Evolutionary conservation across 2,888 invertebrate genomes (phyloP).

Genomic region (Magallana nippona): DNA sequence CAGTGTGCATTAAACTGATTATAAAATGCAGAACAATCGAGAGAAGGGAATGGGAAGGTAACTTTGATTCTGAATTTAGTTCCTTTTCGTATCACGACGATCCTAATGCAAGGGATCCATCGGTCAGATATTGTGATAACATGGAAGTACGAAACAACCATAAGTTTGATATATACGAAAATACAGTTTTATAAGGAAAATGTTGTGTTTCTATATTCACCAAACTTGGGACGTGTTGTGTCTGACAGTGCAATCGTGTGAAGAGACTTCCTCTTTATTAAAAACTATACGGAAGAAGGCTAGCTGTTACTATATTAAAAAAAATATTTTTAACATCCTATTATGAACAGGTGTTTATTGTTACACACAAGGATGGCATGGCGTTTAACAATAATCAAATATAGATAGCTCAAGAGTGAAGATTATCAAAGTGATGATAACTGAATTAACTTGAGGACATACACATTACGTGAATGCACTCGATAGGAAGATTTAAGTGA

Average conservation of each 20-base stretch:
- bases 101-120: neutral
- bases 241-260: neutral
- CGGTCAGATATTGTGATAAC: neutral
- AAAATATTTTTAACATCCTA: too few species aligned
- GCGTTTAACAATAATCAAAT: too few species aligned
- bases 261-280: too few species aligned
- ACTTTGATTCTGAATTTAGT: slow-evolving; percentile 25
- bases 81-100: neutral
- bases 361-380: too few species aligned
- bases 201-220: neutral
- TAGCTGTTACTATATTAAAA: too few species aligned
- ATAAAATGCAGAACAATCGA: neutral
- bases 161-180: neutral
- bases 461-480: too few species aligned
- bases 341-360: too few species aligned
- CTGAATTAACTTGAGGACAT: too few species aligned
- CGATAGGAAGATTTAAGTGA: too few species aligned
- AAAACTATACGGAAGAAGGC: too few species aligned
- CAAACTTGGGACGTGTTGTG: neutral
- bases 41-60: neutral
- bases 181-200: neutral
- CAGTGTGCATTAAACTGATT: neutral
- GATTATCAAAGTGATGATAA: too few species aligned
- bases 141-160: neutral
- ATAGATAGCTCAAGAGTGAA: too few species aligned